Base-by-base conservation (phyloP, 1,140 invertebrate genomes). In the Drosophila nigrodunni region DNA sequence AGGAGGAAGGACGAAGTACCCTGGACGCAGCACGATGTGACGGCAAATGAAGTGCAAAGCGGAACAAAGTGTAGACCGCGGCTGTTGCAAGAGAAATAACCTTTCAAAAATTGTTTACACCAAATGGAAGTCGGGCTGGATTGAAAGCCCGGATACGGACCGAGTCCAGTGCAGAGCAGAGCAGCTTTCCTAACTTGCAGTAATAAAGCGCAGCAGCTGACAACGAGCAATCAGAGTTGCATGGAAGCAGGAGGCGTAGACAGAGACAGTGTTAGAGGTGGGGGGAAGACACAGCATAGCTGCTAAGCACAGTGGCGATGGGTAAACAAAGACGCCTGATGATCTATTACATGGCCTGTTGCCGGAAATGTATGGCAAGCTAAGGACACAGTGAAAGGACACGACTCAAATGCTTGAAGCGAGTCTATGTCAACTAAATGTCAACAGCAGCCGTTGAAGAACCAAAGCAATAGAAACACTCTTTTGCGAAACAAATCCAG, bases 81-180 rank as follows among this genome's bases (percentile, higher is more conserved):
- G 58, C 80, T 73, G 79, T 73, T 77, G 62, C 80, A 74, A 74
- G 72, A 78, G 74, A 87, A 88, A 88, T 88, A 88, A 88, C 76
- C 83, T 88, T 79, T 87, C 77, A 88, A 88, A 87, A 87, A 88
- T 82, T 77, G 82, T 82, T 88, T 87, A 79, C 83, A 65, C 57
- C 69, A 82, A 30, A 64, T 52, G 58, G 11, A 35, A 52, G 15
- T 57, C 13, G 71, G 47, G 61, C 58, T 39, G 59, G 13, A 25
- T 6, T 8, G 18, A 15, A 49, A 1, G 11, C 41, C 11, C 9
- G 25, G 11, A 13, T 35, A 30, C 6, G 30, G 30, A 60, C 30
- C 21, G 25, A 52, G 30, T 21, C 25, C 43, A 67, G 74, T 15
- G 54, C 47, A 43, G 43, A 39, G n/a, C 21, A 15, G 46, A 25